Base-by-base conservation (phyloP, 2,888 invertebrate species). In the Cartodere bifasciata region DNA sequence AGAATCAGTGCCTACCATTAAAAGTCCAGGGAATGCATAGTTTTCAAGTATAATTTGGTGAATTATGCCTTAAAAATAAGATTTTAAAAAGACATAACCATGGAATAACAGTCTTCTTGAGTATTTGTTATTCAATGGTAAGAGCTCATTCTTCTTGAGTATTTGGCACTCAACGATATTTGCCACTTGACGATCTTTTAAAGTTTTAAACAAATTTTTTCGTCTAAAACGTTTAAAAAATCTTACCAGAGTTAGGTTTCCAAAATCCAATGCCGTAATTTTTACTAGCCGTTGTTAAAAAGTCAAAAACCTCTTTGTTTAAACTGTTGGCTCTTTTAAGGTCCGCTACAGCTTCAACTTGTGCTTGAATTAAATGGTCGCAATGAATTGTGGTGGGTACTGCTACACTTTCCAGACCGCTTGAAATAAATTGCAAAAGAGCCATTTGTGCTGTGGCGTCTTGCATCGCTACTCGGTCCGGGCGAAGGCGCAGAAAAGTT, bases 361-460 rank as follows among this genome's bases (percentile, higher is more conserved):
- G 87, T 0, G 94, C 94, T 56, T 94, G 88, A 51, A 94, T 95
- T 62, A 94, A 78, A 62, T 94, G 94, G 64, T 94, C 94, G 52
- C 94, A 95, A 58, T 94, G 94, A 52, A 95, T 91, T 35, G 94
- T 94, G 10, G 91, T 90, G 14, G 94, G 94, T 2, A 94, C 94
- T 25, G 92, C 91, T 0, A 94, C 94, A 41, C 67, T 72, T 13
- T 87, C 84, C 31, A 94, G 64, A 10, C 92, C 91, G 23, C 91
- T 91, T 1, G 91, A 92, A 53, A 94, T 95, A 60, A 95, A 95
- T 64, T 94, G 94, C 45, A 94, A 64, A 80, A 95, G 82, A 13
- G 94, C 94, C 94, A 94, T 94, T 67, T 94, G 94, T 3, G 94
- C 94, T 11, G 94, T 94, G 35, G 94, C 94, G 68, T 94, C 94